Evolutionary conservation across 2,797 vertebrate genomes (phyloP), one percentile per base, ranked within the genome.

Genomic region (Chromis chromis): DNA sequence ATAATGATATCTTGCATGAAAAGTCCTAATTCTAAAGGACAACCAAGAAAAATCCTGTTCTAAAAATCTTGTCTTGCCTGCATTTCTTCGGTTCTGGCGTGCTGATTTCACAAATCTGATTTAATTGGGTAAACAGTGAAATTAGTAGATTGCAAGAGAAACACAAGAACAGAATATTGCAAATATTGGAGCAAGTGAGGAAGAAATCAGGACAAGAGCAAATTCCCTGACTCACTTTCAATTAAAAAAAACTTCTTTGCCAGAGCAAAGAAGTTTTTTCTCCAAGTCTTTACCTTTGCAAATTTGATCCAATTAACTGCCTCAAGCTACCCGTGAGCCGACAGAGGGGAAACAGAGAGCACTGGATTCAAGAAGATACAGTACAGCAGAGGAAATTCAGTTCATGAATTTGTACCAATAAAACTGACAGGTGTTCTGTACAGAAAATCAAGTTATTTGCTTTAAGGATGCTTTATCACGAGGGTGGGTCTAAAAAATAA

Each of bases 271-370:
- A 42, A 5, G 9, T 17, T 54, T 58, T 25, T 39, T 58, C 33
- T 24, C 25, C 27, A 3, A 4, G 44, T 57, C 27, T 56, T 66
- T 57, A 65, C 46, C 27, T 55, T 65, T 40, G 31, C 49, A 67
- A 59, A 54, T 75, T 24, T 58, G 28, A 65, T 59, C n/a, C 33
- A 68, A 21, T 27, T 28, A 46, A 69, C 22, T 10, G n/a, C 49
- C 49, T 61, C 1, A 1, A 44, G 21, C 1, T 28, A 33, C 36
- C 5, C 40, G 16, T 54, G 21, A 40, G 24, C 76, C 21, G 19
- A 1, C 3, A 10, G 19, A 13, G 40, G 39, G 40, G 2, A n/a
- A 13, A 33, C 1, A 55, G 3, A 24, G n/a, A 48, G 36, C 3
- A 44, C n/a, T 19, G 46, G 2, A 19, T 1, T 25, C n/a, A 36